Evolutionary conservation across 1,140 invertebrate genomes (phyloP).

Genomic region (Trichomalopsis sarcophagae): DNA sequence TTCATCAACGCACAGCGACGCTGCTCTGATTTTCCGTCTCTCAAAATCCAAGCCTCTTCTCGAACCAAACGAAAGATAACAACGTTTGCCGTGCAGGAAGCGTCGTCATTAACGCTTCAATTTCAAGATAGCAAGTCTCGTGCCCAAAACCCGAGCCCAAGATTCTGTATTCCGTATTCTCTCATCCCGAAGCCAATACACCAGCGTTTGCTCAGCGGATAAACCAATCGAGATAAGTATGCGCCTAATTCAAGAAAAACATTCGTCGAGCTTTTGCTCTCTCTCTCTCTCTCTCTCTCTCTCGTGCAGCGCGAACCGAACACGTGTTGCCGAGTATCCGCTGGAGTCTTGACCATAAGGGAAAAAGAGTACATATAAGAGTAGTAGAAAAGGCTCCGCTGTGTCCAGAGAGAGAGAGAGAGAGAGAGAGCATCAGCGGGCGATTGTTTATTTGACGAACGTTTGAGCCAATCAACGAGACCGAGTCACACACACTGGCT

Average conservation of each 20-base stretch:
- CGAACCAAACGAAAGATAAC: not conserved
- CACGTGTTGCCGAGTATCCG: not conserved
- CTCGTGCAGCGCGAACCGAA: not conserved
- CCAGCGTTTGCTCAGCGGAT: not conserved
- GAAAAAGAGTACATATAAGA: too few relatives aligned
- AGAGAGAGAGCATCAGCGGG: too few relatives aligned
- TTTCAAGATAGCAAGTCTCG: not conserved
- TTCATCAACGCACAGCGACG: too few relatives aligned
- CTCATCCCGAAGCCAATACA: not conserved
- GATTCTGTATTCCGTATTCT: too few relatives aligned
- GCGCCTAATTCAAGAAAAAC: conserved; percentile 5
- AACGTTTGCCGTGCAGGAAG: not conserved
- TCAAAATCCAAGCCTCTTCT: not conserved
- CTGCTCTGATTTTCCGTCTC: too few relatives aligned
- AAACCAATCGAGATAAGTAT: conserved; percentile 13
- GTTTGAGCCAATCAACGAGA: not conserved
- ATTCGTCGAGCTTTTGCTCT: not conserved
- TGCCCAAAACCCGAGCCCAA: not conserved
- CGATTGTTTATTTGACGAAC: conserved; percentile 12
- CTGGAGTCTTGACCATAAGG: not conserved
- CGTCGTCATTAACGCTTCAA: not conserved
- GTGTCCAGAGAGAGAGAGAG: too few relatives aligned
- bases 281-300: too few relatives aligned
- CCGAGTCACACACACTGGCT: not conserved
- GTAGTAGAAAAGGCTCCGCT: too few relatives aligned